Evolutionary conservation across 2,797 vertebrate species (phyloP).

Genomic region (Gymnothorax reevesii): DNA sequence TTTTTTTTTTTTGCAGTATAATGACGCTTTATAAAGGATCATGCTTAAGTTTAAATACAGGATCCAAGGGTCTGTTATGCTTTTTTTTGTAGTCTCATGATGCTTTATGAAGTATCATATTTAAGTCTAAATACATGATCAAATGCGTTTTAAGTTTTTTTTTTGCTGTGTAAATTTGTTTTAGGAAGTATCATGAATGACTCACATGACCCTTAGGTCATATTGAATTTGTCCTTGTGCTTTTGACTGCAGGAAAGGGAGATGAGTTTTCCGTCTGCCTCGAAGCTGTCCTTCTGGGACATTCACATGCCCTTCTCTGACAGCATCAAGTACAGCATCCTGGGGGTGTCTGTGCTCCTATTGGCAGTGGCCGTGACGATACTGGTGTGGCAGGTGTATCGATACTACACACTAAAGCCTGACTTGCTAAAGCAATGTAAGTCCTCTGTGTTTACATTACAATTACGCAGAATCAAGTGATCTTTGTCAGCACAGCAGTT

Average conservation of each 20-base stretch:
- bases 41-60: too few relatives aligned
- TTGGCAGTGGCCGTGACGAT: slow-evolving; percentile 68
- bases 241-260: slow-evolving; percentile 32
- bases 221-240: neutral
- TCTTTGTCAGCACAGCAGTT: neutral
- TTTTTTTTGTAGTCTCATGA: too few relatives aligned
- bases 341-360: slow-evolving; percentile 66
- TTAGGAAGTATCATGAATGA: too few relatives aligned
- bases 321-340: slow-evolving; percentile 66
- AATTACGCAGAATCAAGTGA: neutral
- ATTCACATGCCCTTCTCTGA: slow-evolving; percentile 62
- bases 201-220: too few relatives aligned
- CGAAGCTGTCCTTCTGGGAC: slow-evolving; percentile 33
- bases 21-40: too few relatives aligned
- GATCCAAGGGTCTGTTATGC: too few relatives aligned
- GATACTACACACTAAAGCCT: slow-evolving; percentile 55
- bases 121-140: too few relatives aligned
- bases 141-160: too few relatives aligned
- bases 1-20: too few relatives aligned
- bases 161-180: too few relatives aligned
- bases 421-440: neutral
- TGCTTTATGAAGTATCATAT: too few relatives aligned
- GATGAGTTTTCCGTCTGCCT: slow-evolving; percentile 38
- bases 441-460: neutral
- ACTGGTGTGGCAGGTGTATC: slow-evolving; percentile 70